Base-by-base conservation (phyloP, 2,113 vertebrate genomes). In the Hystrix cristata region DNA sequence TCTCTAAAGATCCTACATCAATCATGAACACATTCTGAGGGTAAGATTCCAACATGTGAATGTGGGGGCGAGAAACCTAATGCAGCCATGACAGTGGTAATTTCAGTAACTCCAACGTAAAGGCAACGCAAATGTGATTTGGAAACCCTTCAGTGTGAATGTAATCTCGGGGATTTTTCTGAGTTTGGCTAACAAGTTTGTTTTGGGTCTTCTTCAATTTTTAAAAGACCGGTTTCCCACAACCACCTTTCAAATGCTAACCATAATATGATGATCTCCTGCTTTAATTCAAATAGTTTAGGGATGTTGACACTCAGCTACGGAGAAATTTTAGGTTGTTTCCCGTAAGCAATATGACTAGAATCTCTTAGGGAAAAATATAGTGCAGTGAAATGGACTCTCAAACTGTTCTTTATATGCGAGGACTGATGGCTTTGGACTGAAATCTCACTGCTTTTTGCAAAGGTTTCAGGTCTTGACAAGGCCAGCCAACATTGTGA, bases 221-320 rank as follows among this genome's bases (percentile, higher is more conserved):
- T 90, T 64, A 59, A 87, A 95, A 95, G 29, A 57, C 43, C 11
- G 90, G 29, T 25, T 97, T 29, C 14, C 29, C 12, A 48, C 38
- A 82, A 53, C 11, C 11, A 76, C 29, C 51, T 64, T 95, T 53
- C 84, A 97, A 95, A 95, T 59, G 7, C 10, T 87, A 48, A 48
- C 21, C 14, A 67, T 74, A 71, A 34, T 43, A 83, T 59, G 43
- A 53, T n/a, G 48, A 5, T 55, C 31, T 92, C 29, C 19, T 60
- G 8, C 65, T 23, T 78, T 95, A 60, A 90, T 83, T 67, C 82
- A 71, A 91, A 82, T 64, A 67, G 15, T 16, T 93, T 38, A 65
- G 10, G n/a, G 25, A 31, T 57, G 53, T 34, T 60, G 59, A 91
- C 67, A 5, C 2, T 31, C 31, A 69, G 2, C 31, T 88, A 69